These are phyloP conservation scores for Melolontha melolontha DNA, from an alignment of 2,888 invertebrate species.

Conservation along the genomic window DNA sequence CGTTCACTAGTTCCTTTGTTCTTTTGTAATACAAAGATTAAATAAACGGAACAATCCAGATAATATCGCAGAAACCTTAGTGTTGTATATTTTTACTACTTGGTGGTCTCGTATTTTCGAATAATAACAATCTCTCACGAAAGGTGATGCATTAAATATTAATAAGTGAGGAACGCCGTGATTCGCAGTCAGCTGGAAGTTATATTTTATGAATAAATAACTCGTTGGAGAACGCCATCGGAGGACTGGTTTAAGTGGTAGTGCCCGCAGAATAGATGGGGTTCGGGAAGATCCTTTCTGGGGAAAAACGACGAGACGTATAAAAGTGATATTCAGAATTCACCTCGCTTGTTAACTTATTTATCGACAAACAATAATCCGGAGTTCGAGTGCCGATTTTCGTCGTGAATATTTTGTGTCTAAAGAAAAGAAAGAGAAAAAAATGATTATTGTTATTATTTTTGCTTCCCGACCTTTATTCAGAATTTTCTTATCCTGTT, in stretches of 20 bases:
- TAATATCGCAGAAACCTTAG: background rate
- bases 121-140: conserved; percentile 33
- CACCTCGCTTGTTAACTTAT: conserved; percentile 47
- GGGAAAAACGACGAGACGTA: conserved; percentile 29
- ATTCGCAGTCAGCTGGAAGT: conserved; percentile 50
- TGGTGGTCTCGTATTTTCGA: background rate
- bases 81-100: conserved; percentile 10
- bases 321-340: conserved; percentile 45
- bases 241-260: conserved; percentile 25
- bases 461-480: conserved; percentile 19
- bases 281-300: conserved; percentile 15
- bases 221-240: conserved; percentile 29
- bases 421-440: conserved; percentile 3
- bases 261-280: conserved; percentile 27
- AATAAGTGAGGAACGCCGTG: conserved; percentile 46
- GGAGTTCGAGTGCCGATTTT: conserved; percentile 34
- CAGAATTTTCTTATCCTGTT: conserved; percentile 8
- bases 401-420: conserved; percentile 22
- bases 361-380: conserved; percentile 48
- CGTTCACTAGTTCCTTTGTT: too few species aligned
- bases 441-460: conserved; percentile 28
- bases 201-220: conserved; percentile 51
- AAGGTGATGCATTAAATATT: conserved; percentile 49
- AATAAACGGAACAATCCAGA: conserved; percentile 4
- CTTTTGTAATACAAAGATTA: background rate